A percentile compares a stretch with the other conserved stretches of the same genome.
phyloP scores from a whole-genome alignment of 2,888 invertebrate species.

The Octonoba sinensis region DNA sequence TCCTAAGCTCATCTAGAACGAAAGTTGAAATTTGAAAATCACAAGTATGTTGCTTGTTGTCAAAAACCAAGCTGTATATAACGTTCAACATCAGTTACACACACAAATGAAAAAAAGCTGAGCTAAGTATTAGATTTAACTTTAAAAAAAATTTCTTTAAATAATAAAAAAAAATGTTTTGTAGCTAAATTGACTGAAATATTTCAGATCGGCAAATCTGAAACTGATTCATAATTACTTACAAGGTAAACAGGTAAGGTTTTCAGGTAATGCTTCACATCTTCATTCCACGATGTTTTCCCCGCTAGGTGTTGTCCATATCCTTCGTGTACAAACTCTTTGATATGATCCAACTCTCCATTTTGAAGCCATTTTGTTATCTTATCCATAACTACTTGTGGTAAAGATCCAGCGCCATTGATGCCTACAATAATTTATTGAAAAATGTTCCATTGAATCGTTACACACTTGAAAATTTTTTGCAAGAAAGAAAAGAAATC shows the following conservation, averaged over 20 bases:
- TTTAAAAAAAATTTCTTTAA: no score
- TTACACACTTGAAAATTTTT: no score
- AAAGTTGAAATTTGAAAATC: neutral
- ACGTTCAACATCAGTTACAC: no score
- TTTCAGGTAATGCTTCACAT: slow-evolving; percentile 85
- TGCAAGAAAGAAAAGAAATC: neutral
- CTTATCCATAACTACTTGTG: slow-evolving; percentile 64
- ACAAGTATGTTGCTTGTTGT: no score
- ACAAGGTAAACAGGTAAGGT: slow-evolving; percentile 56
- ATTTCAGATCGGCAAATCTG: no score
- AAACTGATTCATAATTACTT: neutral
- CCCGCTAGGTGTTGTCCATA: slow-evolving; percentile 67
- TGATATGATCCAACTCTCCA: slow-evolving; percentile 66
- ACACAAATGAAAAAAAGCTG: no score
- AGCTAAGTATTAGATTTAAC: no score
- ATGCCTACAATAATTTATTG: slow-evolving; percentile 17
- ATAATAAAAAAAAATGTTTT: no score
- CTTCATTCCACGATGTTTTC: slow-evolving; percentile 75
- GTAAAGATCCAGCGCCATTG: slow-evolving; percentile 27
- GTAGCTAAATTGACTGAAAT: no score
- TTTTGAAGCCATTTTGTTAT: slow-evolving; percentile 65
- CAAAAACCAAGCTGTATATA: no score
- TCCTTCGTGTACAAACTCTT: slow-evolving; percentile 67
- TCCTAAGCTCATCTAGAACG: slow-evolving; percentile 57
- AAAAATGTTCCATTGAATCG: no score